Evolutionary conservation across 2,797 vertebrate genomes (phyloP).

Genomic region (Cynopterus sphinx): DNA sequence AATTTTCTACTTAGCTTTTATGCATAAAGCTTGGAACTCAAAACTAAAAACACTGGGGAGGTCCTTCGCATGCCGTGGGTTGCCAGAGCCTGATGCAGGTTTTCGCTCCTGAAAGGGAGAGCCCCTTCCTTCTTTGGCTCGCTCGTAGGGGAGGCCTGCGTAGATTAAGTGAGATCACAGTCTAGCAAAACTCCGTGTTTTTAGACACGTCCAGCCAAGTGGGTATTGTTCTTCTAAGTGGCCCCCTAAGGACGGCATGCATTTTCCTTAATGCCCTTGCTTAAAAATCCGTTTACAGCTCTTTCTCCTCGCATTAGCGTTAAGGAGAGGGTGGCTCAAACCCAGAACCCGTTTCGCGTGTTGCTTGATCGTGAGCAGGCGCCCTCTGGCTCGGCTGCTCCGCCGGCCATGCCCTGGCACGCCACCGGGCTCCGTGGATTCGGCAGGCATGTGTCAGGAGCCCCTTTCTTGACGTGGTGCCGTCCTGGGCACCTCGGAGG

Average conservation of each 20-base stretch:
- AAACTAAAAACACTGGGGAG: background rate
- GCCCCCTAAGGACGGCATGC: background rate
- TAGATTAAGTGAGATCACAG: background rate
- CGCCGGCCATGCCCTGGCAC: background rate
- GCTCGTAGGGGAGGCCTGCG: background rate
- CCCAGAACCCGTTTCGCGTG: background rate
- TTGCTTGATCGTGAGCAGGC: background rate
- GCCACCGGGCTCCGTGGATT: background rate
- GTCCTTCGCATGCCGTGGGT: background rate
- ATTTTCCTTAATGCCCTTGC: background rate
- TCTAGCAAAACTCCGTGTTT: background rate
- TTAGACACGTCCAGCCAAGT: background rate
- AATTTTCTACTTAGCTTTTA: background rate
- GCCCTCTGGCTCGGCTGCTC: background rate
- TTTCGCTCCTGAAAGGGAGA: background rate
- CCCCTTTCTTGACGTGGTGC: background rate
- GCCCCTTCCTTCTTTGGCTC: background rate
- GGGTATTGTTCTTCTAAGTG: background rate
- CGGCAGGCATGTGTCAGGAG: background rate
- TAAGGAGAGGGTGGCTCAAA: background rate
- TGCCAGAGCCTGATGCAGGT: background rate
- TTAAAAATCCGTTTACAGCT: background rate
- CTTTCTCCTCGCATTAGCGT: background rate
- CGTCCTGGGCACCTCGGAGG: background rate
- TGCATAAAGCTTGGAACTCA: conserved; percentile 11